A percentile compares a stretch with the other conserved stretches of the same genome.
phyloP scores from a whole-genome alignment of 1,140 invertebrate genomes.

The Bombus confusus region DNA sequence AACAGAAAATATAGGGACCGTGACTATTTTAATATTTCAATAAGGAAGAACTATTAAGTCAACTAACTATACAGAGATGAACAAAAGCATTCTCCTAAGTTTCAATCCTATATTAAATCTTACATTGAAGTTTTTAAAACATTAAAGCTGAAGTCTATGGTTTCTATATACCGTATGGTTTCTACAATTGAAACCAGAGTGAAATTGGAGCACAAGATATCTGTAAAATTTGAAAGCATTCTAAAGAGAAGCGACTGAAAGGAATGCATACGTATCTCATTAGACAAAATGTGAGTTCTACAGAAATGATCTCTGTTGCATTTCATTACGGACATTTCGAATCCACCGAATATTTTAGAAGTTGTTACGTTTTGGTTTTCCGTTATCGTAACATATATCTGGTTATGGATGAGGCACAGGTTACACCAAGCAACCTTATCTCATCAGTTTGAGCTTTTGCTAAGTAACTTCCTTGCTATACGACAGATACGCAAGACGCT shows the following conservation, averaged over 20 bases:
- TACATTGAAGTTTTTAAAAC: background rate
- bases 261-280: background rate
- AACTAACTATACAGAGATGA: background rate
- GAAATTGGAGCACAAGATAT: background rate
- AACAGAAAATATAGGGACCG: background rate
- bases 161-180: too few species aligned
- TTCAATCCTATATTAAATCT: background rate
- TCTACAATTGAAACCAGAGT: background rate
- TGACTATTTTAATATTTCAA: too few species aligned
- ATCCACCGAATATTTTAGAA: background rate
- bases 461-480: background rate
- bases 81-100: background rate
- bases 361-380: background rate
- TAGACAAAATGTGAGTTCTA: background rate
- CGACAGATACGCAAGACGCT: background rate
- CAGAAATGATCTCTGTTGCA: background rate
- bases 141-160: background rate
- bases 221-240: background rate
- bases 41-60: too few species aligned
- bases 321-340: background rate
- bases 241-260: background rate
- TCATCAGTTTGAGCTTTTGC: constrained; percentile 8
- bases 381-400: background rate
- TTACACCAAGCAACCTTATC: constrained; percentile 14
- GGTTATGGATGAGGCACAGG: constrained; percentile 4